Evolutionary conservation across 2,888 invertebrate species (phyloP), one percentile per base, ranked within the genome.

Genomic region (Pseudococcus viburni): DNA sequence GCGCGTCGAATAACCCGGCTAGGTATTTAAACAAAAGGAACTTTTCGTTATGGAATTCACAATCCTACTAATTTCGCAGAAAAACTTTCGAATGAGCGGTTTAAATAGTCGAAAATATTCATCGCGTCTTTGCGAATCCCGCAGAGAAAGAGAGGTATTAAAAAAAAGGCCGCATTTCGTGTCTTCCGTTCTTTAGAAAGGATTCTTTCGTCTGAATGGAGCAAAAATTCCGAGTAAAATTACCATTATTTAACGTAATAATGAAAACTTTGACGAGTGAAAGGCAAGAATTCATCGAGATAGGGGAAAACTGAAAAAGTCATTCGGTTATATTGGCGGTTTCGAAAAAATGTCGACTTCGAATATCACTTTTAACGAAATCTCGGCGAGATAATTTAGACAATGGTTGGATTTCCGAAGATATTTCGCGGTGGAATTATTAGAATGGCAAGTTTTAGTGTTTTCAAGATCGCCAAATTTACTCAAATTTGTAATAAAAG

Each of bases 61-160:
- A 55, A 55, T 55, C 55, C n/a, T 55, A n/a, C 55, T 55, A 55
- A 55, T 55, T 55, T 55, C n/a, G n/a, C n/a, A 55, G 55, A 55
- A 55, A 55, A 55, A 55, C 55, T 55, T 55, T 55, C 55, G n/a
- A 55, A 55, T 55, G 55, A 55, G 55, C 7, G 55, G 55, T 55
- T 55, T 55, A 55, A 55, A 55, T 55, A 55, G n/a, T 55, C 55
- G 55, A 55, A 55, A 55, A 55, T 55, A 55, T 55, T 55, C 55
- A 55, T 55, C 55, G 55, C 55, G 55, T 55, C 15, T 55, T n/a
- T 55, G 55, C n/a, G 15, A 55, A 55, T 6, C 55, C n/a, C 42
- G 8, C 42, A 42, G 55, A n/a, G 55, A n/a, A 55, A 15, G 11
- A 15, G 55, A n/a, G 55, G n/a, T 8, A 1, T 11, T 51, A 11